These are phyloP conservation scores for Carettochelys insculpta DNA, from an alignment of 2,113 vertebrate genomes.

Conservation along the genomic window DNA sequence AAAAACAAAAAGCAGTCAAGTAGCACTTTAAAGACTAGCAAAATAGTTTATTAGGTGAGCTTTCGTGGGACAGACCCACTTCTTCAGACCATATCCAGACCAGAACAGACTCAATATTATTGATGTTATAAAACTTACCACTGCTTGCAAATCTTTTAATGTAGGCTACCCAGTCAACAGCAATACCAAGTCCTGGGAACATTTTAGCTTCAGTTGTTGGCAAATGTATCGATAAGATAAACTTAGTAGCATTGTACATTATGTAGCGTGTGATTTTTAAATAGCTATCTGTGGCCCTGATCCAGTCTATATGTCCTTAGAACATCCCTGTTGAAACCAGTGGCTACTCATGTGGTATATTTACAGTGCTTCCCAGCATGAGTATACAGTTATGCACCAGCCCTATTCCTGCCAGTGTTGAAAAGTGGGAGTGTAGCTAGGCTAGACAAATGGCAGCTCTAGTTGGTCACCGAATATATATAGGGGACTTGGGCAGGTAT, in stretches of 20 bases:
- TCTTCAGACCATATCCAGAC: no score
- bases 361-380: background rate
- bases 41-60: no score
- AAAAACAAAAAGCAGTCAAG: no score
- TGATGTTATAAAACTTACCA: background rate
- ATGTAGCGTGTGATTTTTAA: background rate
- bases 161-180: slow-evolving; percentile 20
- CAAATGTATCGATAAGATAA: slow-evolving; percentile 29
- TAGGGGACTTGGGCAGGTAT: background rate
- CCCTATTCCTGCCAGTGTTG: background rate
- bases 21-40: no score
- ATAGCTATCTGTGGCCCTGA: background rate
- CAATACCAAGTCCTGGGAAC: background rate
- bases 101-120: no score
- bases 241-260: slow-evolving; percentile 14
- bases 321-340: background rate
- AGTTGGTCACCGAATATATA: background rate
- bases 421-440: background rate
- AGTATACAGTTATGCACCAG: background rate
- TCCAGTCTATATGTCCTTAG: background rate
- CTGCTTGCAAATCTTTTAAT: slow-evolving; percentile 38
- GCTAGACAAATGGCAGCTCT: no score
- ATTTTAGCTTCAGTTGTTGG: slow-evolving; percentile 36
- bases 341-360: background rate
- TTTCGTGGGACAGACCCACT: no score